Percentiles rank a stretch among this genome's conserved stretches.
Conservation (phyloP, 2,888 invertebrate species). For the Hecatera dysodea region DNA sequence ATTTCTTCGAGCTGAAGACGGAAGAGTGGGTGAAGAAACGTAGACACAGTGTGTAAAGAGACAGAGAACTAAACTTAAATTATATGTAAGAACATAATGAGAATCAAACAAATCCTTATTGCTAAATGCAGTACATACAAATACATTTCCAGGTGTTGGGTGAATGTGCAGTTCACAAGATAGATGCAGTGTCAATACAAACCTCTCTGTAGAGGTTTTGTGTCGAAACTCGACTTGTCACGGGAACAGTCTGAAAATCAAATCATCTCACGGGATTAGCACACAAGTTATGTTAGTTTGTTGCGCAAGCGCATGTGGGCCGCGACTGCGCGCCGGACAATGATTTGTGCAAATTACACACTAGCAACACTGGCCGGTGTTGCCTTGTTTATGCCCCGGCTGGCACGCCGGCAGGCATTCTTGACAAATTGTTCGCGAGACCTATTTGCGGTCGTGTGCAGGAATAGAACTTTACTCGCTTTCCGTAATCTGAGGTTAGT, state of each 20-base stretch:
- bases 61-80: no score
- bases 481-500: constrained; percentile 21
- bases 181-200: background rate
- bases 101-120: no score
- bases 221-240: constrained; percentile 2
- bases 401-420: constrained; percentile 50
- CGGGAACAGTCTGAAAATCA: constrained; percentile 11
- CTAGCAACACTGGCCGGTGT: constrained; percentile 39
- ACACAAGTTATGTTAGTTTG: constrained; percentile 20
- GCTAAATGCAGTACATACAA: no score
- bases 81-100: no score
- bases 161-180: no score
- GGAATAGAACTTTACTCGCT: constrained; percentile 34
- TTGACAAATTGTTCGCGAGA: constrained; percentile 53
- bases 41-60: no score
- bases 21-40: no score
- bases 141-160: no score
- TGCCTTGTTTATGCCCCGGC: constrained; percentile 57
- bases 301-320: constrained; percentile 45
- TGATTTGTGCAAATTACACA: constrained; percentile 83
- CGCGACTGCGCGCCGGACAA: constrained; percentile 66
- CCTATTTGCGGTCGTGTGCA: constrained; percentile 42
- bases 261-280: constrained; percentile 29
- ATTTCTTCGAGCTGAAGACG: no score
- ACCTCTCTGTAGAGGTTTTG: background rate